Percentiles rank a stretch among this genome's conserved stretches.
These are phyloP conservation scores for Didymodactylos carnosus DNA, from an alignment of 2,888 invertebrate species.

Conservation along the genomic window DNA sequence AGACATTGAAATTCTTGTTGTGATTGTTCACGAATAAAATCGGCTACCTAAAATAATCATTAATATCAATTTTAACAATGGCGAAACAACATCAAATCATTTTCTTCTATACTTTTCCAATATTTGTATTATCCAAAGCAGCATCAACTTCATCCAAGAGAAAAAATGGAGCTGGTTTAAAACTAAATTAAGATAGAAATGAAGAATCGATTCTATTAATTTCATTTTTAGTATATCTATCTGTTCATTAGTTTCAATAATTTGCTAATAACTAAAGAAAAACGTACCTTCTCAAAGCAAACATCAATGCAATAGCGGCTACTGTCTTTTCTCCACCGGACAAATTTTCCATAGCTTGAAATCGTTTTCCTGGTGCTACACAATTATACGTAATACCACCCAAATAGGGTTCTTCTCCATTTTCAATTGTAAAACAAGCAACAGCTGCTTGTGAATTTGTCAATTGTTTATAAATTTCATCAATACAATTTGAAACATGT, in stretches of 20 bases:
- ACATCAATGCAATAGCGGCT: constrained; percentile 82
- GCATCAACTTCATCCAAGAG: constrained; percentile 98
- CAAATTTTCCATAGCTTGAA: constrained; percentile 97
- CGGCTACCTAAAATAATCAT: no score
- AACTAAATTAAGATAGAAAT: constrained; percentile 20
- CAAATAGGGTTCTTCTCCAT: constrained; percentile 94
- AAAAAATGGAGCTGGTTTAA: constrained; percentile 89
- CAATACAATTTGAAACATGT: constrained; percentile 91
- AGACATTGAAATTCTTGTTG: constrained; percentile 76
- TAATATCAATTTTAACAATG: no score
- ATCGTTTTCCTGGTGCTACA: constrained; percentile 93
- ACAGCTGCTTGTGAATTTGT: constrained; percentile 86
- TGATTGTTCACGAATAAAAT: constrained; percentile 72
- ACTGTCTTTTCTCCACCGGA: constrained; percentile 98
- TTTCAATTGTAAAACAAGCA: constrained; percentile 83
- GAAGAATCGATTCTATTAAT: no score
- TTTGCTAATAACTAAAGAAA: no score
- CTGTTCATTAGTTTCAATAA: no score
- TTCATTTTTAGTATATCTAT: no score
- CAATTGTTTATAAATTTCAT: constrained; percentile 87
- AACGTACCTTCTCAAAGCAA: constrained; percentile 74
- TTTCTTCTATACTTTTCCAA: no score
- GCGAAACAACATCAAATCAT: no score
- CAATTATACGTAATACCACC: constrained; percentile 98
- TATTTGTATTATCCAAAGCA: constrained; percentile 96